A percentile compares a stretch with the other conserved stretches of the same genome.
phyloP scores from a whole-genome alignment of 92 coral and sea anemone species.

The Hydrozoanthus gracilis region DNA sequence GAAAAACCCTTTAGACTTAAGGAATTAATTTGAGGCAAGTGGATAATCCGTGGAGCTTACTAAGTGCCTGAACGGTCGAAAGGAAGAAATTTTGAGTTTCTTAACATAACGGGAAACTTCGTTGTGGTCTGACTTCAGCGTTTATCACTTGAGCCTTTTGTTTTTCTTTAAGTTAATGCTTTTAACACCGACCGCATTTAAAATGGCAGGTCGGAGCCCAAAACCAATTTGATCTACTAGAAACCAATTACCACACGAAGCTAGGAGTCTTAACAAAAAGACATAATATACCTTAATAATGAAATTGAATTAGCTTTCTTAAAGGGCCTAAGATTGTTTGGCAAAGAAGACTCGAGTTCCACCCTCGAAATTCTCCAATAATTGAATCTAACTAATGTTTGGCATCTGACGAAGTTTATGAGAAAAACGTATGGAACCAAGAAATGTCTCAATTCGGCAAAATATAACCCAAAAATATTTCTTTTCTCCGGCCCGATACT shows the following conservation, averaged over 20 bases:
- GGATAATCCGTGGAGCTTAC: slow-evolving; percentile 13
- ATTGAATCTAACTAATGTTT: slow-evolving; percentile 37
- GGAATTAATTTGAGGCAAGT: slow-evolving; percentile 32
- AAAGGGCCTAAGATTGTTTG: background rate
- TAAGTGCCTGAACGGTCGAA: background rate
- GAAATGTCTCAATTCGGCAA: background rate
- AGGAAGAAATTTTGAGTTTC: background rate
- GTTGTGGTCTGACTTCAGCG: slow-evolving; percentile 33
- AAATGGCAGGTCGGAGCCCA: slow-evolving; percentile 6
- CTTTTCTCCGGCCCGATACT: background rate
- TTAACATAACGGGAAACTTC: slow-evolving; percentile 8
- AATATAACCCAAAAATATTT: slow-evolving; percentile 6
- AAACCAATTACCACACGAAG: background rate
- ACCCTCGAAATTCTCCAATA: slow-evolving; percentile 42
- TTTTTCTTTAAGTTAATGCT: slow-evolving; percentile 42
- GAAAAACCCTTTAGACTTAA: slow-evolving; percentile 47
- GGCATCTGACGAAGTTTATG: slow-evolving; percentile 31
- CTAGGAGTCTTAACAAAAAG: background rate
- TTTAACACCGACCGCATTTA: slow-evolving; percentile 10
- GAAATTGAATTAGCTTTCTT: background rate
- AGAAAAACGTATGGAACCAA: slow-evolving; percentile 34
- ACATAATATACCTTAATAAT: background rate
- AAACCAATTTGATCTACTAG: background rate
- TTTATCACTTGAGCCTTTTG: slow-evolving; percentile 43
- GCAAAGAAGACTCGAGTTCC: background rate